Percentiles rank a stretch among this genome's conserved stretches.
These are phyloP conservation scores for Erebia ligea DNA, from an alignment of 2,888 invertebrate genomes.

Conservation along the genomic window DNA sequence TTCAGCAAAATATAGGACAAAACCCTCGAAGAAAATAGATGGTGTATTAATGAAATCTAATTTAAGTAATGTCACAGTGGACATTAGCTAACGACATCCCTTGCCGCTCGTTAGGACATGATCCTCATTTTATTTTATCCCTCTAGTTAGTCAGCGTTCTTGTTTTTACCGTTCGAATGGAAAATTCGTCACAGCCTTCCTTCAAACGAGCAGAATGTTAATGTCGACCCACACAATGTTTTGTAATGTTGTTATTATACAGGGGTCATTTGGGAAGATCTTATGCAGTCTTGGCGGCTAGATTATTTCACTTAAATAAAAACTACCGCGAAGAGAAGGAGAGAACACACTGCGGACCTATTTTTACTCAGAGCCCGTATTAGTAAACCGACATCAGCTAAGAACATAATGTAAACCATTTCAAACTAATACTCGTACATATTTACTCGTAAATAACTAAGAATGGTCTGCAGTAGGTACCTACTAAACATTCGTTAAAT, in stretches of 20 bases:
- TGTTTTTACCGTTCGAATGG: constrained; percentile 46
- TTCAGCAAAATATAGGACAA: background rate
- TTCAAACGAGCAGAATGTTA: constrained; percentile 27
- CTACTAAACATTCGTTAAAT: no score
- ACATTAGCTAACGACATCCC: constrained; percentile 75
- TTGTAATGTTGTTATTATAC: constrained; percentile 11
- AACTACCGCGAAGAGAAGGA: background rate
- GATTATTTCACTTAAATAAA: background rate
- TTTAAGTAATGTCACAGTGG: constrained; percentile 68
- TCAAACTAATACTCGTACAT: no score
- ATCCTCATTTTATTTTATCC: constrained; percentile 72
- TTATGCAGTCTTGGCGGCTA: background rate
- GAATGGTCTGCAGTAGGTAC: no score
- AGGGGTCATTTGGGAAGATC: background rate
- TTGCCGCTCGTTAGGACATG: constrained; percentile 67
- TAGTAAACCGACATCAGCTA: no score
- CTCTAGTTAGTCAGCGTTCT: constrained; percentile 61
- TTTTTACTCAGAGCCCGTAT: no score
- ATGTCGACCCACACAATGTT: constrained; percentile 27
- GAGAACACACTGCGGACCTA: no score
- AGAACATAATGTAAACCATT: no score
- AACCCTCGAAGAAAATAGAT: constrained; percentile 5
- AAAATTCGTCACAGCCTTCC: constrained; percentile 26
- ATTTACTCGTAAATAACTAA: no score
- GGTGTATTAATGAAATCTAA: constrained; percentile 45